These are phyloP conservation scores for Babylonia areolata DNA, from an alignment of 1,140 invertebrate genomes.

Conservation along the genomic window DNA sequence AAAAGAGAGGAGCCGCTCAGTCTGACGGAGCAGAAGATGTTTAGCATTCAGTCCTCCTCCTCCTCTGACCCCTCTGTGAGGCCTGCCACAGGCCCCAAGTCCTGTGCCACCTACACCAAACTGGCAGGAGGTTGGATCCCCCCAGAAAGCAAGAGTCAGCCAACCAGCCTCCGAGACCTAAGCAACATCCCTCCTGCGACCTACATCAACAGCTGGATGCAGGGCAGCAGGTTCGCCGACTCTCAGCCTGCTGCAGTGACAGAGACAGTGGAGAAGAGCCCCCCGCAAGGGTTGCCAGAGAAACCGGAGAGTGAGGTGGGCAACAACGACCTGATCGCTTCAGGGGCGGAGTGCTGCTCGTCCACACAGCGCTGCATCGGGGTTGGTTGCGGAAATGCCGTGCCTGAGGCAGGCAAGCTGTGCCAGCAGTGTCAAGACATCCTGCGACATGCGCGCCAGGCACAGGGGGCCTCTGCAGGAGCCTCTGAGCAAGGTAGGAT, in stretches of 20 bases:
- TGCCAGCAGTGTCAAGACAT: slow-evolving; percentile 16
- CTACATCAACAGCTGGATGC: background rate
- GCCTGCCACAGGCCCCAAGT: background rate
- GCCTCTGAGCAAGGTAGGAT: background rate
- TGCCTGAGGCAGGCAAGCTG: background rate
- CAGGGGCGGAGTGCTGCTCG: background rate
- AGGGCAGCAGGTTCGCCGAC: background rate
- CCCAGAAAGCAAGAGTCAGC: background rate
- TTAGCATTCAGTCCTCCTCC: background rate
- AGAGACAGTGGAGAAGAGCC: background rate
- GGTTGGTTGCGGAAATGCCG: background rate
- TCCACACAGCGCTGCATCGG: background rate
- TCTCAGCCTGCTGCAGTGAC: background rate
- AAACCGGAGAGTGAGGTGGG: background rate
- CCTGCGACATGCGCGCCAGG: slow-evolving; percentile 4
- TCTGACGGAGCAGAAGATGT: background rate
- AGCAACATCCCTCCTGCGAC: background rate
- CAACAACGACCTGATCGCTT: slow-evolving; percentile 13
- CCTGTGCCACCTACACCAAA: background rate
- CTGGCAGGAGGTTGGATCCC: background rate
- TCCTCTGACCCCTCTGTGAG: background rate
- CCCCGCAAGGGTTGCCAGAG: slow-evolving; percentile 2
- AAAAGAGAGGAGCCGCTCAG: background rate
- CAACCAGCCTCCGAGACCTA: background rate
- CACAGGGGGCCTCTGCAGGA: background rate